Conservation (phyloP, 1,140 invertebrate species). For the Drosophila serrata region DNA sequence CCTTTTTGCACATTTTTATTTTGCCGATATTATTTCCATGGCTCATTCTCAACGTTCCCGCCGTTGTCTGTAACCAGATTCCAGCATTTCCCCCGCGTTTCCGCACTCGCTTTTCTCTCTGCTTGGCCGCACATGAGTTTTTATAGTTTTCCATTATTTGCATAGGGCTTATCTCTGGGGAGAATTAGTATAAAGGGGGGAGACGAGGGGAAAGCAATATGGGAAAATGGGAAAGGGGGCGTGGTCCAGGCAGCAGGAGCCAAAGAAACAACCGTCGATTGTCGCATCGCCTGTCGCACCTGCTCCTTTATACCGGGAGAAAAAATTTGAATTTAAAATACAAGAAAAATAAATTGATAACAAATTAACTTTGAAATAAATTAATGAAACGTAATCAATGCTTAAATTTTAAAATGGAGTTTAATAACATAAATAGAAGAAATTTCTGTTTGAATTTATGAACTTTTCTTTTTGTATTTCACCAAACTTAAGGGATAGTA, state of each 20-base stretch:
- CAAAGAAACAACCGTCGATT: slow-evolving; percentile 68
- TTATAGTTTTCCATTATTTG: slow-evolving; percentile 84
- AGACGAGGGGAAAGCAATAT: slow-evolving; percentile 9
- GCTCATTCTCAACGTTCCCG: slow-evolving; percentile 22
- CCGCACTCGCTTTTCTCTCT: slow-evolving; percentile 13
- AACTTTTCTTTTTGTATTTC: background rate
- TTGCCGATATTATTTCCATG: slow-evolving; percentile 74
- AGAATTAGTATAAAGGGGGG: slow-evolving; percentile 60
- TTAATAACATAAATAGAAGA: background rate
- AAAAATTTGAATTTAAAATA: background rate
- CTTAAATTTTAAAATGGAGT: too few relatives aligned
- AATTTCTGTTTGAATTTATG: too few relatives aligned
- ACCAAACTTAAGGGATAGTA: too few relatives aligned
- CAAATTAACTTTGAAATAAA: too few relatives aligned
- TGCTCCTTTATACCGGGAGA: slow-evolving; percentile 35
- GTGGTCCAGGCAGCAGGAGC: slow-evolving; percentile 23
- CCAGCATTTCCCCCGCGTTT: background rate
- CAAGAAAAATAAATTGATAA: background rate
- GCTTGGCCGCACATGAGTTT: slow-evolving; percentile 74
- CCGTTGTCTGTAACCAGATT: slow-evolving; percentile 46
- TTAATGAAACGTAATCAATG: too few relatives aligned
- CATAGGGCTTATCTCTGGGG: slow-evolving; percentile 76
- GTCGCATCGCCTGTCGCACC: slow-evolving; percentile 64
- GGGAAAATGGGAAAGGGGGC: slow-evolving; percentile 6
- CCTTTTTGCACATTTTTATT: slow-evolving; percentile 80